Base-by-base conservation (phyloP, 2,888 invertebrate species). In the Lysandra coridon region DNA sequence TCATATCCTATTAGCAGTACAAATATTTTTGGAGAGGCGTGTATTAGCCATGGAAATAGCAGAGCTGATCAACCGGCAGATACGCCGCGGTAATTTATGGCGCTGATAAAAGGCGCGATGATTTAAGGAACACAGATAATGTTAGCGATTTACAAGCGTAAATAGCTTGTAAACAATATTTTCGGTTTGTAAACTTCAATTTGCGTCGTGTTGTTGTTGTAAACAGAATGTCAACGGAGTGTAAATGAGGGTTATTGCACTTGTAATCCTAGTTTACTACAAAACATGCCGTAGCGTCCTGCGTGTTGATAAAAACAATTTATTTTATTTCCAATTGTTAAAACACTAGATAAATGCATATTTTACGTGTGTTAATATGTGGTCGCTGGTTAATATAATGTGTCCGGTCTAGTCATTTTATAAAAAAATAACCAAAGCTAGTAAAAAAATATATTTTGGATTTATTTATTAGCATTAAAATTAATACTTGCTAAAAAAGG, bases 71-170 rank as follows among this genome's bases (percentile, higher is more conserved):
- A 89, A 89, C 87, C 88, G 86, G 82, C 83, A 88, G 92, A 93
- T 89, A 88, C 89, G 84, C 84, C 84, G 85, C 83, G 82, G 89
- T 91, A 89, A 92, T 92, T 93, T 93, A 93, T 90, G 84, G 86
- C 84, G 81, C 83, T 85, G 92, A 92, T 93, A 93, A 89, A 88
- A 85, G 83, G 85, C 84, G 87, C 91, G 90, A 93, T 93, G 92
- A 93, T 93, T 92, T 92, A 92, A 91, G 90, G 87, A 90, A 88
- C 85, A 82, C 82, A 89, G 91, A 92, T 93, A 91, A 91, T 88
- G 86, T 86, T 86, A 84, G 85, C 88, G 86, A 90, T 91, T 90
- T 89, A 89, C 88, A 88, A 86, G 87, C 84, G 83, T 88, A 90
- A 91, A 91, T 90, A 90, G 89, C 87, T 87, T 88, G 89, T 81